These are phyloP conservation scores for Hyposmocoma kahamanoa DNA, from an alignment of 1,140 invertebrate species.

Conservation along the genomic window DNA sequence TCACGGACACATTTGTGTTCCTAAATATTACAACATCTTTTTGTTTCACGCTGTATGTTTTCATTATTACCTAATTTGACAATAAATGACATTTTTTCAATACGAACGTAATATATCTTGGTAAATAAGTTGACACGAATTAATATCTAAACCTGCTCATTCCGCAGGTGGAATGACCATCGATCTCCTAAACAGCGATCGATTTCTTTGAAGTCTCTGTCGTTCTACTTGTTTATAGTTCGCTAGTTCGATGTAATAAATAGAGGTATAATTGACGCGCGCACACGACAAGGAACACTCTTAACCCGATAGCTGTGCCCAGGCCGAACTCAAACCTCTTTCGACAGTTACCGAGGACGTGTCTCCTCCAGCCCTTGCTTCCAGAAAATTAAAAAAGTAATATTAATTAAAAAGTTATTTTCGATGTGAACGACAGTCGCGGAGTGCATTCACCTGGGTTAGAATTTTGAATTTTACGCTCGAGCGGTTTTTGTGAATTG, in stretches of 20 bases:
- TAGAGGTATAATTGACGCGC: slow-evolving; percentile 69
- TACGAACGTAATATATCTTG: too few species aligned
- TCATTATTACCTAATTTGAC: too few species aligned
- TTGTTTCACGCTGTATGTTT: too few species aligned
- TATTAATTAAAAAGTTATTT: slow-evolving; percentile 28
- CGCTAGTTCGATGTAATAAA: slow-evolving; percentile 64
- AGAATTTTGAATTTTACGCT: slow-evolving; percentile 37
- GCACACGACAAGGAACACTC: slow-evolving; percentile 51
- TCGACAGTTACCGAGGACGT: slow-evolving; percentile 58
- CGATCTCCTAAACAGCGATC: slow-evolving; percentile 57
- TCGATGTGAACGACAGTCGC: slow-evolving; percentile 17
- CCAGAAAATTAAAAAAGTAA: slow-evolving; percentile 30
- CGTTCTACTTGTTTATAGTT: slow-evolving; percentile 58
- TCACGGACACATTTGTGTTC: too few species aligned
- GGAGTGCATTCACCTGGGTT: slow-evolving; percentile 14
- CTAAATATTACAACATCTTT: too few species aligned
- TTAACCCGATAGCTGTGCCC: slow-evolving; percentile 44
- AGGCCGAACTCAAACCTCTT: slow-evolving; percentile 61
- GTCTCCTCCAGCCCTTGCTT: slow-evolving; percentile 44
- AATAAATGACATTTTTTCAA: too few species aligned
- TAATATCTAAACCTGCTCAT: neutral
- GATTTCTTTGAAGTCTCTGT: slow-evolving; percentile 65
- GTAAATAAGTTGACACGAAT: too few species aligned
- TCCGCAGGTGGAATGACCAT: slow-evolving; percentile 26
- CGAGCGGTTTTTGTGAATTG: slow-evolving; percentile 29